These are phyloP conservation scores for Pseudochirops cupreus DNA, from an alignment of 2,797 vertebrate genomes.

Conservation along the genomic window DNA sequence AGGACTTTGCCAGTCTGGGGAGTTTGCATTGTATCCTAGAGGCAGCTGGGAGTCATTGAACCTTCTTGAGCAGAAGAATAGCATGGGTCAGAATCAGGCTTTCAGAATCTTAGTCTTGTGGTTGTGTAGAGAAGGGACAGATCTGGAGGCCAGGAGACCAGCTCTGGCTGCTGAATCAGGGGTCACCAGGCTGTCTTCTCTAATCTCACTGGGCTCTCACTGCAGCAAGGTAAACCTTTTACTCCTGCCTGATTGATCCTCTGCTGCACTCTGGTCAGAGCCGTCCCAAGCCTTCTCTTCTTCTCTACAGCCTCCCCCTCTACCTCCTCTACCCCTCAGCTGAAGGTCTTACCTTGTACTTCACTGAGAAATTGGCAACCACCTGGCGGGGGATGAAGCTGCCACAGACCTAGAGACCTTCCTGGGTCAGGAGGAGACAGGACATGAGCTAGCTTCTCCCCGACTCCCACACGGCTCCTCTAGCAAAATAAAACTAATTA, in stretches of 20 bases:
- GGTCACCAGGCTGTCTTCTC: background rate
- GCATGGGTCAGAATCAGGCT: background rate
- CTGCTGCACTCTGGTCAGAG: background rate
- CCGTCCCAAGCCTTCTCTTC: background rate
- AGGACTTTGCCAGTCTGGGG: background rate
- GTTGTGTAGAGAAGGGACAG: background rate
- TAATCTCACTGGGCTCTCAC: background rate
- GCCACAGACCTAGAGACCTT: too few relatives aligned
- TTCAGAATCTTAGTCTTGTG: background rate
- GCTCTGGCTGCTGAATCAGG: background rate
- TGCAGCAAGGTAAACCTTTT: background rate
- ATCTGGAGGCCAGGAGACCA: background rate
- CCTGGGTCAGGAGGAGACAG: too few relatives aligned
- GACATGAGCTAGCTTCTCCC: too few relatives aligned
- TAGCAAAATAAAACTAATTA: too few relatives aligned
- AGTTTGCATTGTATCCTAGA: background rate
- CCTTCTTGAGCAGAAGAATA: background rate
- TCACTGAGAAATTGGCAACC: background rate
- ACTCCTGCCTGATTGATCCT: background rate
- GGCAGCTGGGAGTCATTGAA: background rate
- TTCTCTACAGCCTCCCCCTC: background rate
- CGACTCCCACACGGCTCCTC: background rate
- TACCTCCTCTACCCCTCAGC: background rate
- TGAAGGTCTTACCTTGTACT: too few relatives aligned
- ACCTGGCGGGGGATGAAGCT: too few relatives aligned